Percentiles rank a stretch among this genome's conserved stretches.
phyloP scores from a whole-genome alignment of 2,888 invertebrate species.

The Drosophila planitibia region DNA sequence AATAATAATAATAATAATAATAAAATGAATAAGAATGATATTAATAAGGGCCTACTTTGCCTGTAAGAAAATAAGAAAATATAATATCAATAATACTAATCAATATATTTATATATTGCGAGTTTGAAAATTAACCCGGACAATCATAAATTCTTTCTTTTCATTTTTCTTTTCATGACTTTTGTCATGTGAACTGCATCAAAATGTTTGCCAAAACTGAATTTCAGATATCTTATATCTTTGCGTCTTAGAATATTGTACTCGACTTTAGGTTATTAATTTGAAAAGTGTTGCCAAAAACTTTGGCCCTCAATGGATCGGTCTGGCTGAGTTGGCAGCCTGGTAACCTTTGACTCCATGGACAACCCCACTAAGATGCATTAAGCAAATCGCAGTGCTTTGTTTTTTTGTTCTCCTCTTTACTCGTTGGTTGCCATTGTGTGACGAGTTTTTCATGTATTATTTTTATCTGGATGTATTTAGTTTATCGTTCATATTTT shows the following conservation, averaged over 20 bases:
- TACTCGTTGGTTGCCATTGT: conserved; percentile 45
- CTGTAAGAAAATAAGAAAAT: not conserved
- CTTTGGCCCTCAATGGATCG: conserved; percentile 20
- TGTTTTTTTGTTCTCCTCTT: conserved; percentile 17
- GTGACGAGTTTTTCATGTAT: conserved; percentile 10
- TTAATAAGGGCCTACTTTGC: not conserved
- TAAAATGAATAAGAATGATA: too few relatives aligned
- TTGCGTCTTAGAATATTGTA: conserved; percentile 37
- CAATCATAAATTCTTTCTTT: not conserved
- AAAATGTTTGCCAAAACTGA: not conserved
- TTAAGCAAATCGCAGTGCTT: conserved; percentile 47
- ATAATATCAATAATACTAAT: not conserved
- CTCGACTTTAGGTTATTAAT: conserved; percentile 64
- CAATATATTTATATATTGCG: not conserved
- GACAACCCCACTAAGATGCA: conserved; percentile 35
- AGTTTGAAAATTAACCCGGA: not conserved
- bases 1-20: not conserved
- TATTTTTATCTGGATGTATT: conserved; percentile 65
- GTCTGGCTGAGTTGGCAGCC: conserved; percentile 31
- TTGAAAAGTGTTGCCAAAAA: conserved; percentile 48
- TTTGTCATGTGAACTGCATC: not conserved
- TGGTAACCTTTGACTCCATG: conserved; percentile 38
- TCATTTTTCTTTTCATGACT: not conserved
- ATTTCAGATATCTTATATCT: conserved; percentile 4
- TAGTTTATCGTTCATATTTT: conserved; percentile 79